A percentile compares a stretch with the other conserved stretches of the same genome.
These are phyloP conservation scores for Argyresthia albistria DNA, from an alignment of 2,888 invertebrate species.

Conservation along the genomic window DNA sequence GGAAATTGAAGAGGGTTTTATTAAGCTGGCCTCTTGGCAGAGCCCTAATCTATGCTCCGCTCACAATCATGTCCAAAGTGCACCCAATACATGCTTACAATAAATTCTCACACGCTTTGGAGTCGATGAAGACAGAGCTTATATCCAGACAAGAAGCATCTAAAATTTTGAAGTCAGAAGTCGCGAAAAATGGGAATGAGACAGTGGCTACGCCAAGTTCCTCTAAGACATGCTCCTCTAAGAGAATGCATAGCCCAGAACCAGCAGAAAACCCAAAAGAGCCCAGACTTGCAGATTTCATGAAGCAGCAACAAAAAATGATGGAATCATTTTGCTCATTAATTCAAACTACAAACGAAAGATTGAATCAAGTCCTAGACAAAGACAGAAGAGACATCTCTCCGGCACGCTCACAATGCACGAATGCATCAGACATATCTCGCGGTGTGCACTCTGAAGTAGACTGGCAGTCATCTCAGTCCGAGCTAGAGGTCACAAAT, in stretches of 20 bases:
- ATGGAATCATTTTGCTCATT: not conserved
- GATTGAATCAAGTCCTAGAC: not conserved
- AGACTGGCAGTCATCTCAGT: not conserved
- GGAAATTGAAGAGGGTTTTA: slow-evolving; percentile 2
- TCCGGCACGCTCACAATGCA: not conserved
- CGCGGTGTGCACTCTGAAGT: not conserved
- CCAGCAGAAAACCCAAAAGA: not conserved
- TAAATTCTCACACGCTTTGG: slow-evolving; percentile 6
- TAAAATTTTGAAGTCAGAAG: not conserved
- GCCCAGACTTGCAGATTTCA: not conserved
- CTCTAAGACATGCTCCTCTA: not conserved
- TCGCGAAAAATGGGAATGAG: not conserved
- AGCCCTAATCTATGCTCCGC: slow-evolving; percentile 11
- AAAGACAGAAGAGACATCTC: not conserved
- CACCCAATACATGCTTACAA: slow-evolving; percentile 7
- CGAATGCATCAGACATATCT: not conserved
- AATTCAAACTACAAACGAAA: not conserved
- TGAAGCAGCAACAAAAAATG: not conserved
- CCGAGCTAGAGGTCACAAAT: not conserved
- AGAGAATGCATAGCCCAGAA: not conserved
- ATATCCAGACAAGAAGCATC: not conserved
- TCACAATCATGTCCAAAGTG: slow-evolving; percentile 10
- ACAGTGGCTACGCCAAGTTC: not conserved
- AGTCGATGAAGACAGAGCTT: slow-evolving; percentile 3
- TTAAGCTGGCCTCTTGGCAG: slow-evolving; percentile 11